phyloP scores from a whole-genome alignment of 2,113 vertebrate genomes.

The Engystomops pustulosus region DNA sequence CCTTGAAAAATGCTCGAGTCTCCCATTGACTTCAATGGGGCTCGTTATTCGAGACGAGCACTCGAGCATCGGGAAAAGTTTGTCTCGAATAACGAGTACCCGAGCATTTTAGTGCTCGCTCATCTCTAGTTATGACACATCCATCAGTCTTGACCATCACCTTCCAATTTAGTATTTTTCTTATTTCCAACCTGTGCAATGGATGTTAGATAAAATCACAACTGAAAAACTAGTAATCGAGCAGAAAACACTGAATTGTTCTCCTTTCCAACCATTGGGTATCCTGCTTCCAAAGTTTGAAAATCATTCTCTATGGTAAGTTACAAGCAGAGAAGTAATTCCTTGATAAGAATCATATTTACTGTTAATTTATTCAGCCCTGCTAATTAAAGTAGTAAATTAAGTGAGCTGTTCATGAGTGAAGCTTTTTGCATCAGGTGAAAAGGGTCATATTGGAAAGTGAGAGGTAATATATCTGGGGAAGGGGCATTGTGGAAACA shows the following conservation, averaged over 20 bases:
- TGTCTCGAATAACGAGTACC: too few relatives aligned
- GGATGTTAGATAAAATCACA: too few relatives aligned
- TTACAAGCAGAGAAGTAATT: not conserved
- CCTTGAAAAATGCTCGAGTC: too few relatives aligned
- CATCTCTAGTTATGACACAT: not conserved
- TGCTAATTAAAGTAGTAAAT: not conserved
- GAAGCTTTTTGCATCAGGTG: not conserved
- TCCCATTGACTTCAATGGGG: too few relatives aligned
- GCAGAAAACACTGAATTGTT: not conserved
- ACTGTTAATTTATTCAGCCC: slow-evolving; percentile 1
- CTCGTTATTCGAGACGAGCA: too few relatives aligned
- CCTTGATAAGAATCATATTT: not conserved
- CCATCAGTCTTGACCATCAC: not conserved
- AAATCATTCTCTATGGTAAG: not conserved
- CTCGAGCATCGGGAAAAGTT: too few relatives aligned
- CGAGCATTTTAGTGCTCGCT: too few relatives aligned
- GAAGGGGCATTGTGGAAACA: not conserved
- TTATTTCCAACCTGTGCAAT: too few relatives aligned
- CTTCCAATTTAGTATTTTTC: not conserved
- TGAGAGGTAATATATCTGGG: not conserved
- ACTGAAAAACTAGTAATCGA: too few relatives aligned
- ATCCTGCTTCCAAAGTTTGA: not conserved
- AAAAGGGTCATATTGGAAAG: not conserved
- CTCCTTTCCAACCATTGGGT: not conserved
- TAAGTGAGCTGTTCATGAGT: not conserved